Base-by-base conservation (phyloP, 2,797 vertebrate species). In the Arrhamphus sclerolepis region DNA sequence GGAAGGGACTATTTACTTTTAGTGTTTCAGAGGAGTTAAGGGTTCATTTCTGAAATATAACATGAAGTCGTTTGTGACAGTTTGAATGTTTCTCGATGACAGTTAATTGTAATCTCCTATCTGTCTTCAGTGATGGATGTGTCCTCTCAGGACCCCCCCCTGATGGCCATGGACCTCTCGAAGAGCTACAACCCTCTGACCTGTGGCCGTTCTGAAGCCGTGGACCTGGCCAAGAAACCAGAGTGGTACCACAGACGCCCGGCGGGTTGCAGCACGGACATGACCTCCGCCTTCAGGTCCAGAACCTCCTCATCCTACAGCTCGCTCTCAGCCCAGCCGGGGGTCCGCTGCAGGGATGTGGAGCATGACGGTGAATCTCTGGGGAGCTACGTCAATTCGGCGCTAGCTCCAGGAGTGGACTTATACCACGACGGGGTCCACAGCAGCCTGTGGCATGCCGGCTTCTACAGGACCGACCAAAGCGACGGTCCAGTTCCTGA, bases 131-230 rank as follows among this genome's bases (percentile, higher is more conserved):
- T 75, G 66, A 92, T 92, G 89, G 89, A 91, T 51, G 76, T 81
- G 40, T 83, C 86, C 54, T 52, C 89, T 50, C 82, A 83, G 71
- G 87, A 89, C 43, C 75, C 86, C 0, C 48, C 81, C 56, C 65
- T 85, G 38, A 70, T 80, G 57, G 89, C 84, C 3, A 82, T 92
- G 83, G 92, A 94, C 77, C 85, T 92, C 71, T 90, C 91, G 0
- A 90, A 85, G 77, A 80, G 84, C 67, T 91, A 68, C 49, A 76
- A 55, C 24, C 74, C 84, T 0, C 62, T 80, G 71, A 77, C 71
- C 52, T 39, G 69, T 47, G 47, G 70, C 77, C 73, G 80, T 29
- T 0, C 78, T 2, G 86, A 90, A 22, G 74, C 84, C 46, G 29
- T 86, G 76, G 87, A 91, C 75, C 68, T 90, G 65, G 82, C 77